Evolutionary conservation across 2,888 invertebrate species (phyloP), one percentile per base, ranked within the genome.

Genomic region (Acronicta aceris): DNA sequence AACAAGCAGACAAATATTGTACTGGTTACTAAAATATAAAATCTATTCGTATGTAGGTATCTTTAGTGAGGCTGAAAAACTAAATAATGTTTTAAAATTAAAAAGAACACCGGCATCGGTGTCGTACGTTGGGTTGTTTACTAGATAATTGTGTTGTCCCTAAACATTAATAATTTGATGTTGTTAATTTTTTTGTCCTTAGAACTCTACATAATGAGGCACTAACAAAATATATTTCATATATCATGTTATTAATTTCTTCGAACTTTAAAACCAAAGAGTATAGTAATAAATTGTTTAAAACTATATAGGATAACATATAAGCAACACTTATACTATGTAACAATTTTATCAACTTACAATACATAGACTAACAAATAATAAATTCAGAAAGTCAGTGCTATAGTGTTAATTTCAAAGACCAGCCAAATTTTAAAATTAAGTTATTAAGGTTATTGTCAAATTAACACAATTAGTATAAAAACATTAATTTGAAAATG

Each of bases 1-100:
- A 64, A 76, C 49, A 56, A 59, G 52, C 16, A 53, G 53, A 60
- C 16, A 47, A 47, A 81, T 60, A 79, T 67, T 61, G 61, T 61
- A 67, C 56, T 58, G 73, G 41, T 54, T 67, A 65, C 16, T 33
- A 51, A 50, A 54, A 52, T 67, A 73, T 72, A 51, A 38, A 64
- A 56, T 50, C n/a, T 50, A 46, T 53, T 52, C 5, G 2, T 41
- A 6, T 38, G 7, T n/a, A n/a, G n/a, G n/a, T 1, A 2, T 36
- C 45, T 55, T 33, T 8, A 43, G 9, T 25, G 8, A 17, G 2
- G 16, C 13, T 43, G 7, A 21, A 38, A 47, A 9, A 17, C 36
- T 21, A 16, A 27, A 52, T 49, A 6, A 33, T 36, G n/a, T 50
- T 40, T 40, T 33, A 30, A 46, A 45, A 53, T 5, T 41, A 52